Evolutionary conservation across 1,140 invertebrate species (phyloP), one percentile per base, ranked within the genome.

Genomic region (Acromyrmex charruanus): DNA sequence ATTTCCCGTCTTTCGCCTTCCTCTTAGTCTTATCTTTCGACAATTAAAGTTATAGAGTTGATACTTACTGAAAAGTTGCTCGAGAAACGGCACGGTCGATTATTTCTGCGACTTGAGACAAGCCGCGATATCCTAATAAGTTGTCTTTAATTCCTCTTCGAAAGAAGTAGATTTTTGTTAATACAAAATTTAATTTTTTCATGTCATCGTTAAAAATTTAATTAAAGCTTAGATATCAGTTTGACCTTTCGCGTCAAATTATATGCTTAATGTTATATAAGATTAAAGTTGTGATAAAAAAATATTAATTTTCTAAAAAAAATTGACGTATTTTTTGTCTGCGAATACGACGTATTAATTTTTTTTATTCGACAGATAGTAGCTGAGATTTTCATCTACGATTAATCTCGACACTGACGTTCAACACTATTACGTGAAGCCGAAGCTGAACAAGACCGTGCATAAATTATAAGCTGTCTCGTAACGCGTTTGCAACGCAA

Each of bases 1-100:
- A 44, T 85, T 51, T 21, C 66, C 39, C 39, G n/a, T 74, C 44
- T 68, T 58, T 58, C 53, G 18, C 74, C 61, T 66, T n/a, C 31
- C 58, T 55, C 55, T 12, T 39, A 21, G 25, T 25, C 49, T 84
- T 84, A 84, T 84, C 80, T 84, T 75, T 49, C 58, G 80, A 84
- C 80, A 84, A 84, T 84, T 84, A 84, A 84, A 84, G 39, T 69
- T 71, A 61, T 55, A 28, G 44, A 28, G 39, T 31, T 51, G 80
- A 84, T 84, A 75, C n/a, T 25, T 84, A 75, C n/a, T 25, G 80
- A 74, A 61, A 84, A 84, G 69, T 84, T 75, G 39, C n/a, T 18
- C 55, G 51, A 53, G n/a, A 2, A 55, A 7, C 65, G 12, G n/a
- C n/a, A 31, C 21, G 25, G 51, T 75, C 69, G 69, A 75, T 63